Evolutionary conservation across 2,797 vertebrate genomes (phyloP).

Genomic region (Clarias platycephalus): DNA sequence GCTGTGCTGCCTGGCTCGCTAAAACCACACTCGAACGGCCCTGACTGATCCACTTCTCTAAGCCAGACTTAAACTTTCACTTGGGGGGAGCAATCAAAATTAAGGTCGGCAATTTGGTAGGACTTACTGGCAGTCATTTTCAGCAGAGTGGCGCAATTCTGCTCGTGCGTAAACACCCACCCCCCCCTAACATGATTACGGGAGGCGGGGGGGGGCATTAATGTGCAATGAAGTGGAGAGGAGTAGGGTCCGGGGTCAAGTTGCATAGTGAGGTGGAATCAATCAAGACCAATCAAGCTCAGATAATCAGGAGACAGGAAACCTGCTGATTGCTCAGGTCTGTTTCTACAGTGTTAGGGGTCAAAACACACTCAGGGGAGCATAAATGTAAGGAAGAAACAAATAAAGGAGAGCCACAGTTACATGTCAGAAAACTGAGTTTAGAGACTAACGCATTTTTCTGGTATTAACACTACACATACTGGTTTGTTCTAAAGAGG

Average conservation of each 20-base stretch:
- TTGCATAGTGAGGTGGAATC: conserved; percentile 36
- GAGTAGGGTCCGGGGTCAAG: background rate
- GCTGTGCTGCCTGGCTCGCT: conserved; percentile 35
- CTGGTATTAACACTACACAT: background rate
- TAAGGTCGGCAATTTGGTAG: conserved; percentile 37
- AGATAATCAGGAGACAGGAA: conserved; percentile 68
- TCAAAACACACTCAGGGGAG: conserved; percentile 61
- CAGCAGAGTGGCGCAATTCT: background rate
- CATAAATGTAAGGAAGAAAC: conserved; percentile 25
- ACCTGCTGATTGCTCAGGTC: conserved; percentile 66
- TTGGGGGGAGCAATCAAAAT: conserved; percentile 50
- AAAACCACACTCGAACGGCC: conserved; percentile 34
- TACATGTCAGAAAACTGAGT: background rate
- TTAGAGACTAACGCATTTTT: background rate
- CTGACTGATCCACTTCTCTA: conserved; percentile 47
- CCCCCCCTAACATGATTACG: conserved; percentile 24
- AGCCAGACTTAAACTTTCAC: conserved; percentile 48
- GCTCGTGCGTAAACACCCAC: conserved; percentile 28
- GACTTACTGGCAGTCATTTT: conserved; percentile 19
- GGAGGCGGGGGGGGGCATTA: conserved; percentile 13
- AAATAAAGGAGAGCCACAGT: background rate
- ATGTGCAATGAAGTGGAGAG: background rate
- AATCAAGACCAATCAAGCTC: conserved; percentile 49
- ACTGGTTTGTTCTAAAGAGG: background rate
- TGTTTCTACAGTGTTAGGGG: conserved; percentile 61